Percentiles rank a stretch among this genome's conserved stretches.
Conservation (phyloP, 2,888 invertebrate genomes). For the Nemotelus pantherinus region DNA sequence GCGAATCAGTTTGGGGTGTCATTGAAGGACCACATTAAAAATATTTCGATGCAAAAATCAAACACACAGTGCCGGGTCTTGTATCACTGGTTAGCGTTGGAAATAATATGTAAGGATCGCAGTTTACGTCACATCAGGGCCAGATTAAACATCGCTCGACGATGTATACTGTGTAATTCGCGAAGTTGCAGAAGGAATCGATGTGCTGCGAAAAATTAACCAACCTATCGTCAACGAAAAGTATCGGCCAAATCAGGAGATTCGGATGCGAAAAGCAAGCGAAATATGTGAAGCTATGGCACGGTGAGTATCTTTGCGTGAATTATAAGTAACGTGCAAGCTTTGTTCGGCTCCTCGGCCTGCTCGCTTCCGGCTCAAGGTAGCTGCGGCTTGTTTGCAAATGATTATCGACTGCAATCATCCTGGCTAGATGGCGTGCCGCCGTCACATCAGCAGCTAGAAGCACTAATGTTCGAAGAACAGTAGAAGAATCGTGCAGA, state of each 20-base stretch:
- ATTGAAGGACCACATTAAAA: conserved; percentile 87
- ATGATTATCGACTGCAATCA: too few relatives aligned
- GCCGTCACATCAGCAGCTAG: too few relatives aligned
- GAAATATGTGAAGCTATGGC: too few relatives aligned
- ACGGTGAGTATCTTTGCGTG: too few relatives aligned
- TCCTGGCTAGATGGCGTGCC: too few relatives aligned
- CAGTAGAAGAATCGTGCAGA: too few relatives aligned
- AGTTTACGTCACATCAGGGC: conserved; percentile 95
- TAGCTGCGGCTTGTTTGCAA: too few relatives aligned
- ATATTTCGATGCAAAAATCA: conserved; percentile 91
- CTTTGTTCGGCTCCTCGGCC: too few relatives aligned
- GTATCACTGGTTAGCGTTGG: conserved; percentile 96
- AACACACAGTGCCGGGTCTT: conserved; percentile 86
- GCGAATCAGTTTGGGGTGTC: conserved; percentile 87
- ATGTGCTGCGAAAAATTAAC: conserved; percentile 88
- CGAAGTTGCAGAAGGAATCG: conserved; percentile 86
- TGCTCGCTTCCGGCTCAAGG: too few relatives aligned
- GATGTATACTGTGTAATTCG: conserved; percentile 94
- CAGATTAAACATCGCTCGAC: conserved; percentile 89
- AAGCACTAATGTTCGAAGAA: too few relatives aligned
- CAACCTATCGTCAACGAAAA: conserved; percentile 92
- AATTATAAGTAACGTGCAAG: too few relatives aligned
- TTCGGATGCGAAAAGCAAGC: too few relatives aligned
- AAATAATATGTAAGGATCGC: conserved; percentile 88
- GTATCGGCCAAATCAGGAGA: conserved; percentile 92